Evolutionary conservation across 2,888 invertebrate species (phyloP), one percentile per base, ranked within the genome.

Genomic region (Camptogramma bilineatum): DNA sequence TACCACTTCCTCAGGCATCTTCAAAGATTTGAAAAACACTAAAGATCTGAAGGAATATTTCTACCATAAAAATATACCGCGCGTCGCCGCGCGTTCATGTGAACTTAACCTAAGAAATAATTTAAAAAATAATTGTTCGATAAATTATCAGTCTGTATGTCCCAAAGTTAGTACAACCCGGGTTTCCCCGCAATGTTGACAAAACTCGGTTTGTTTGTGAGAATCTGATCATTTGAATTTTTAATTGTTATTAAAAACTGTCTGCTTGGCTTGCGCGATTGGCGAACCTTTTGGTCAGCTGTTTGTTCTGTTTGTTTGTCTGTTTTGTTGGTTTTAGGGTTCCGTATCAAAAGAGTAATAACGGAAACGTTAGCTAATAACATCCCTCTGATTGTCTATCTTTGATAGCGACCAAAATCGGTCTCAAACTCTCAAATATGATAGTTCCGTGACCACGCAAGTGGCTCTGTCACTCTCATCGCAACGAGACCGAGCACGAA

Each of bases 101-200:
- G n/a, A n/a, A n/a, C n/a, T n/a, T n/a, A n/a, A n/a, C n/a, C n/a
- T n/a, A n/a, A n/a, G n/a, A n/a, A n/a, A n/a, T n/a, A n/a, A n/a
- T n/a, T n/a, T n/a, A n/a, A n/a, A n/a, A n/a, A 28, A 28, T 28
- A 5, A 28, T 28, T 13, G 28, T 9, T 34, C 1, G 16, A 4
- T 5, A 31, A 39, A 21, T n/a, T n/a, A 50, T 7, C 4, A 16
- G 21, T 21, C 68, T 7, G 69, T 71, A 55, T 69, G 69, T 71
- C 59, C 19, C 59, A 52, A 65, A 58, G 65, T 69, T 67, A 52
- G 64, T 62, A 62, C 56, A 66, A 64, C 67, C 61, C 57, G 50
- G 63, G 64, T 63, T n/a, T 60, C 21, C 53, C 34, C 55, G 57
- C 58, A 59, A 60, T 71, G 76, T 72, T 73, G 70, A 76, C 74